Evolutionary conservation across 2,113 vertebrate species (phyloP).

Genomic region (Clinocottus analis): DNA sequence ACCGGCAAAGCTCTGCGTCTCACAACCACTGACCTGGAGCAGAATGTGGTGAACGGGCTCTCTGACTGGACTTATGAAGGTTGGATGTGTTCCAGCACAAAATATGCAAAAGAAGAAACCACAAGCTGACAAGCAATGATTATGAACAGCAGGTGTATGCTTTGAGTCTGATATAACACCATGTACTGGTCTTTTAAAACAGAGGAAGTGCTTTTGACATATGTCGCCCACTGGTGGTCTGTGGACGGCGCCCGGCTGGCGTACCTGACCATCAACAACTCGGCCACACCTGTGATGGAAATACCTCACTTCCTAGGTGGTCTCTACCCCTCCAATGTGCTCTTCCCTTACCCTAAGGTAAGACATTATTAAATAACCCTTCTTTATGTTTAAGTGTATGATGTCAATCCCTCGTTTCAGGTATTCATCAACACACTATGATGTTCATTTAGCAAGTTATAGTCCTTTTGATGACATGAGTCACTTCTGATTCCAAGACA

Average conservation of each 20-base stretch:
- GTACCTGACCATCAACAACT: slow-evolving; percentile 86
- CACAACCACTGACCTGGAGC: slow-evolving; percentile 77
- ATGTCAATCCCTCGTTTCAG: background rate
- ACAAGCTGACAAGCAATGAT: background rate
- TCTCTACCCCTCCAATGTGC: slow-evolving; percentile 81
- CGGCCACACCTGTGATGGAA: slow-evolving; percentile 87
- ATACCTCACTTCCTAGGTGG: slow-evolving; percentile 85
- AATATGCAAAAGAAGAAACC: background rate
- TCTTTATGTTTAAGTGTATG: no score
- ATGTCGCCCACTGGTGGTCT: slow-evolving; percentile 86
- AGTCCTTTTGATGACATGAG: background rate
- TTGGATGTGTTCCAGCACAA: slow-evolving; percentile 38
- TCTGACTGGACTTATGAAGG: slow-evolving; percentile 88
- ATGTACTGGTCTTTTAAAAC: slow-evolving; percentile 25
- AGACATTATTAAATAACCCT: no score
- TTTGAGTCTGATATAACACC: background rate
- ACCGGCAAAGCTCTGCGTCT: slow-evolving; percentile 77
- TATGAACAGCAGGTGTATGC: background rate
- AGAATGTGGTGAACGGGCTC: slow-evolving; percentile 81
- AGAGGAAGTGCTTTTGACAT: slow-evolving; percentile 85
- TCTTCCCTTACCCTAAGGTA: slow-evolving; percentile 88
- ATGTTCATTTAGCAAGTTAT: background rate
- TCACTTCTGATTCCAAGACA: background rate
- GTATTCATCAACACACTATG: background rate
- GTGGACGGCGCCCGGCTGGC: slow-evolving; percentile 84